Percentiles rank a stretch among this genome's conserved stretches.
Conservation (phyloP, 2,797 vertebrate species). For the Acipenser ruthenus region DNA sequence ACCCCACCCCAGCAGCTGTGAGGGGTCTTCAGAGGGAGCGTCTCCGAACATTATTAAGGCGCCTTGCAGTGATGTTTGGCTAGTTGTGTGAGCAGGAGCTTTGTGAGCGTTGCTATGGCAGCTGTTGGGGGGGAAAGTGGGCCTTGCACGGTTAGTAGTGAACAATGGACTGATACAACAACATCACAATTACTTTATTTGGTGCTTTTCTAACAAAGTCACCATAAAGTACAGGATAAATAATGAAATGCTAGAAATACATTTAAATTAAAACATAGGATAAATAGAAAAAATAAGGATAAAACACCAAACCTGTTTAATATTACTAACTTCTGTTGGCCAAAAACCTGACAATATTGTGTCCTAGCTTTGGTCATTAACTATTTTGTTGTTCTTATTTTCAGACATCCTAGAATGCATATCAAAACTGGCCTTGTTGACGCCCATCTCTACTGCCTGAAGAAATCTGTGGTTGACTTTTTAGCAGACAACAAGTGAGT, state of each 20-base stretch:
- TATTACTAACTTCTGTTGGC: constrained; percentile 10
- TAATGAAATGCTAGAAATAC: constrained; percentile 1
- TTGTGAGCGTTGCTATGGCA: constrained; percentile 19
- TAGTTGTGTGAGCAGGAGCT: constrained; percentile 27
- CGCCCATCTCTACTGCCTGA: constrained; percentile 95
- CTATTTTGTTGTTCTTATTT: constrained; percentile 9
- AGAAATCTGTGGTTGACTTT: constrained; percentile 89
- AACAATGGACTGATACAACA: constrained; percentile 47
- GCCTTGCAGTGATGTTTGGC: constrained; percentile 20
- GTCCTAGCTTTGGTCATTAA: background rate
- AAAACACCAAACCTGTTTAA: constrained; percentile 5
- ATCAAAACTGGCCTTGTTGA: constrained; percentile 90
- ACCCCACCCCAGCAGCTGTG: constrained; percentile 33
- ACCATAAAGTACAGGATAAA: constrained; percentile 6
- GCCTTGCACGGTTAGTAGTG: constrained; percentile 29
- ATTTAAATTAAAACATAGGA: background rate
- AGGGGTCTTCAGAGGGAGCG: constrained; percentile 26
- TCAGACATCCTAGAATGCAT: constrained; percentile 84
- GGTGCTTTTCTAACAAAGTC: constrained; percentile 12
- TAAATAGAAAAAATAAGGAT: constrained; percentile 8
- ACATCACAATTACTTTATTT: constrained; percentile 36
- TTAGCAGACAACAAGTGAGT: constrained; percentile 65
- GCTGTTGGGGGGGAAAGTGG: constrained; percentile 15
- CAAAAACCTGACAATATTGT: constrained; percentile 13
- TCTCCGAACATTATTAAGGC: constrained; percentile 21